A percentile compares a stretch with the other conserved stretches of the same genome.
phyloP scores from a whole-genome alignment of 1,140 invertebrate species.

The Magallana gigas region DNA sequence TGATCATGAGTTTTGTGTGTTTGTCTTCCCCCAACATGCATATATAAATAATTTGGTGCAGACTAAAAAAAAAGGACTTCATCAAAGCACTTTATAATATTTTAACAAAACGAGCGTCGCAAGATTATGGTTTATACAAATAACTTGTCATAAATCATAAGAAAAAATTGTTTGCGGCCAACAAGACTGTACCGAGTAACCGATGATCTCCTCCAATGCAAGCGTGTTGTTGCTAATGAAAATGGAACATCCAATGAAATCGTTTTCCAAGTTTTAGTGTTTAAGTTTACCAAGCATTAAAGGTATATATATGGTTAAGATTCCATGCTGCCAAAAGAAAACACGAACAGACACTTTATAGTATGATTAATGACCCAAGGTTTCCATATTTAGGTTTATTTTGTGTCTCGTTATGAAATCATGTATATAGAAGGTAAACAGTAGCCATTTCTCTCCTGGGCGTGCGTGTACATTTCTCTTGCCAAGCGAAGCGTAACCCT shows the following conservation, averaged over 20 bases:
- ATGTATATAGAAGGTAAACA: neutral
- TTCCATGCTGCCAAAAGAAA: conserved; percentile 8
- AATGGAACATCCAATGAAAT: neutral
- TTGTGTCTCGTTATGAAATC: neutral
- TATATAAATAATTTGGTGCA: conserved; percentile 7
- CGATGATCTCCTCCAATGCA: conserved; percentile 4
- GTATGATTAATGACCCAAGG: conserved; percentile 10
- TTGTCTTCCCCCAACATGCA: conserved; percentile 32
- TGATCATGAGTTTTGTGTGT: neutral
- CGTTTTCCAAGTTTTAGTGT: neutral
- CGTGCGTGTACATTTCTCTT: conserved; percentile 12
- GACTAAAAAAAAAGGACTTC: neutral
- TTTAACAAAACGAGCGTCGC: neutral
- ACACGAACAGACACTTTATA: conserved; percentile 1
- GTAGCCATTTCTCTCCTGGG: neutral
- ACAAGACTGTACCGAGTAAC: conserved; percentile 1
- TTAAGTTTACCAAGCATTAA: neutral
- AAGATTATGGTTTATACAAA: neutral
- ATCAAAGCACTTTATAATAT: neutral
- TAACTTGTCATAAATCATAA: conserved; percentile 20
- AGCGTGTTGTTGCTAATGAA: neutral
- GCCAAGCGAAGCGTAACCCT: neutral
- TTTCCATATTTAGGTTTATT: neutral
- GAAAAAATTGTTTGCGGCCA: conserved; percentile 12
- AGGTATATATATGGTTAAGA: conserved; percentile 6